Evolutionary conservation across 2,888 invertebrate species (phyloP), one percentile per base, ranked within the genome.

Genomic region (Pterostichus niger): DNA sequence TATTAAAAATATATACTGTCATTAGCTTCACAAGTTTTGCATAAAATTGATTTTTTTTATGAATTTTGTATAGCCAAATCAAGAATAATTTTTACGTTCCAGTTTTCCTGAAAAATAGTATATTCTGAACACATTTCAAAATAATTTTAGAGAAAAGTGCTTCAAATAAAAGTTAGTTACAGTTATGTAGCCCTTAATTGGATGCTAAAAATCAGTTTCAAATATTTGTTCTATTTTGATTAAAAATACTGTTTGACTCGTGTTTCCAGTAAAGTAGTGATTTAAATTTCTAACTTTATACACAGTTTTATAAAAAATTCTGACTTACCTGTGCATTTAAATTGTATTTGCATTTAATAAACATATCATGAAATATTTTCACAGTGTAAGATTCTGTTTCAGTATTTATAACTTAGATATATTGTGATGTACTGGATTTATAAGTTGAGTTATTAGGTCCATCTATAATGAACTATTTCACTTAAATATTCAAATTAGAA

Each of bases 291-390:
- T 59, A 17, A 61, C 31, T 79, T 64, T 54, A 13, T 79, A 49
- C 46, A 61, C 24, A 33, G 56, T 35, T 35, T 54, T 54, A 33
- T 35, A 64, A 24, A 59, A 59, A 59, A 59, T 11, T 56, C 10
- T 59, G 11, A 24, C 17, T 59, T 64, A 61, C 61, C 40, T 71
- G 44, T 40, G 46, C 11, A 44, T 61, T 13, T 81, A 73, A 81
- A 68, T 81, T 81, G 54, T 80, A 81, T 24, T 52, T 81, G 73
- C 81, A 81, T 81, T 81, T 81, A 80, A 81, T 44, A 81, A 81
- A 81, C 81, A 81, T 81, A 81, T 81, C 81, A 81, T 71, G 13
- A 77, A 64, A 79, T 59, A 64, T 61, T 64, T 79, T 79, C 49
- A 49, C 49, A 31, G 71, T 46, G 46, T 49, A 71, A 40, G 31